phyloP scores from a whole-genome alignment of 2,113 vertebrate genomes.

The Numida meleagris region DNA sequence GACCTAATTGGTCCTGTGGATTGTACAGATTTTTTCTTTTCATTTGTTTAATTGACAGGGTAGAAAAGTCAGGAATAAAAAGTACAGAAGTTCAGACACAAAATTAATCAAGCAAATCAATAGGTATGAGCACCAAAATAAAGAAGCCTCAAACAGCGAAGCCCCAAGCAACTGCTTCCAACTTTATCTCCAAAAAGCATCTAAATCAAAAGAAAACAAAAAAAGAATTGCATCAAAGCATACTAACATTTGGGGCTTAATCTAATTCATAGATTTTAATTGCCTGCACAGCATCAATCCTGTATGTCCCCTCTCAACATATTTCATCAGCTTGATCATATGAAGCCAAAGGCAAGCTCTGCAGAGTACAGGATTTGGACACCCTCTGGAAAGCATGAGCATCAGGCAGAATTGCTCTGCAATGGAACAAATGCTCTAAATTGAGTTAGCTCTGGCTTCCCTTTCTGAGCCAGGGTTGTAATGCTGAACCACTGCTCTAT shows the following conservation, averaged over 20 bases:
- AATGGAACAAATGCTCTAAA: neutral
- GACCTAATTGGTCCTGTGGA: conserved; percentile 21
- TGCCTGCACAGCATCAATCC: neutral
- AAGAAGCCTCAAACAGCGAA: neutral
- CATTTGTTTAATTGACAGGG: neutral
- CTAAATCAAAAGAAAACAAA: neutral
- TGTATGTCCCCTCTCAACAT: neutral
- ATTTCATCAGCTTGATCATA: neutral
- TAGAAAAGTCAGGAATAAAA: conserved; percentile 18
- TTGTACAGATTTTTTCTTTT: neutral
- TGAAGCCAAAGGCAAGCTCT: neutral
- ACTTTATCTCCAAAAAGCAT: conserved; percentile 16
- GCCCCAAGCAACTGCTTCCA: neutral
- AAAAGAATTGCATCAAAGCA: neutral
- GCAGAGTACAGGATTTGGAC: accelerated
- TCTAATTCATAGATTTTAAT: conserved; percentile 23
- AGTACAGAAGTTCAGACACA: conserved; percentile 27
- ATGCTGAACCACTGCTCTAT: neutral
- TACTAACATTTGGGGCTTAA: neutral
- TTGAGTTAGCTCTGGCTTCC: neutral
- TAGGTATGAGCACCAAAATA: conserved; percentile 38
- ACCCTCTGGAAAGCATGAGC: neutral
- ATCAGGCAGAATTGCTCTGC: neutral
- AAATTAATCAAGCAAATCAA: conserved; percentile 66
- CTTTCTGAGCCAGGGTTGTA: neutral